A percentile compares a stretch with the other conserved stretches of the same genome.
These are phyloP conservation scores for Anarsia innoxiella DNA, from an alignment of 2,888 invertebrate genomes.

Conservation along the genomic window DNA sequence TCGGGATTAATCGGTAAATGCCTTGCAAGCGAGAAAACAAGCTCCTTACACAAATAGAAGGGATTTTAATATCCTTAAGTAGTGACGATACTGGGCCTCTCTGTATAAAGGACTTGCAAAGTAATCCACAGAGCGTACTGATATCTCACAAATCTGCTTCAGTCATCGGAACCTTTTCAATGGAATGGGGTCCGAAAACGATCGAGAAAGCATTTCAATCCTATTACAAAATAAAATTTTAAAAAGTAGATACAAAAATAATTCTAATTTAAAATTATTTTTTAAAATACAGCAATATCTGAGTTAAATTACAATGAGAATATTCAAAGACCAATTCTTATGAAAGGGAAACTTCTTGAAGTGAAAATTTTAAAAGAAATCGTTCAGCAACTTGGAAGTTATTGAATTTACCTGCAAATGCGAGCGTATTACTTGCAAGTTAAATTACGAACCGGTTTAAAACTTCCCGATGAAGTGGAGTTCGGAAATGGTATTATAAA, in stretches of 20 bases:
- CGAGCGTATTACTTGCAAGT: constrained; percentile 52
- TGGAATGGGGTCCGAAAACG: constrained; percentile 64
- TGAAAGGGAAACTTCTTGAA: constrained; percentile 15
- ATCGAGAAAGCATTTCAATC: constrained; percentile 33
- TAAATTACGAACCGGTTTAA: constrained; percentile 65
- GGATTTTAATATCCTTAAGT: constrained; percentile 75
- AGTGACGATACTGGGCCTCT: constrained; percentile 68
- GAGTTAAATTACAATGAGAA: constrained; percentile 1
- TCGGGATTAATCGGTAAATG: constrained; percentile 44
- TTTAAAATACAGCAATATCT: background rate
- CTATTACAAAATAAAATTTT: background rate
- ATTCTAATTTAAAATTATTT: background rate
- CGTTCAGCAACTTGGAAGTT: constrained; percentile 22
- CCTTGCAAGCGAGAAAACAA: constrained; percentile 49
- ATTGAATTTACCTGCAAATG: constrained; percentile 39
- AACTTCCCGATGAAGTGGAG: constrained; percentile 71
- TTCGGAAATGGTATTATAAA: constrained; percentile 75
- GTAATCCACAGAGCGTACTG: constrained; percentile 68
- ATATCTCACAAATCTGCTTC: constrained; percentile 70
- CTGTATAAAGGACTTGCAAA: constrained; percentile 71
- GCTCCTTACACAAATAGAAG: constrained; percentile 67
- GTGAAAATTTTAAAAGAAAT: constrained; percentile 14
- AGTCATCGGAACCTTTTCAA: constrained; percentile 72
- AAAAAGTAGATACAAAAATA: background rate
- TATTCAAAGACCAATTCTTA: background rate